These are phyloP conservation scores for Corvus cornix DNA, from an alignment of 2,113 vertebrate species.

Conservation along the genomic window DNA sequence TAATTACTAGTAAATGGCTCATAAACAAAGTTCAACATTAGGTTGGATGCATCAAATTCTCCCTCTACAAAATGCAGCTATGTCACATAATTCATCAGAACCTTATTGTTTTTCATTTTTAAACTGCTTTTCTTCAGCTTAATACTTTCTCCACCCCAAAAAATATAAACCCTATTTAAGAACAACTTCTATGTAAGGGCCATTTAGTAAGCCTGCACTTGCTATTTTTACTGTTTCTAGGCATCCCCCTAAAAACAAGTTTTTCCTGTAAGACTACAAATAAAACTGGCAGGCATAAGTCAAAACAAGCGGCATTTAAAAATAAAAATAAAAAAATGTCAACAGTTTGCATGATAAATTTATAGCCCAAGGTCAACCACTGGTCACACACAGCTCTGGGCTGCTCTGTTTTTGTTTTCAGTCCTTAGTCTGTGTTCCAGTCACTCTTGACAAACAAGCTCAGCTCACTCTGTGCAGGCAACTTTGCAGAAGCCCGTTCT, in stretches of 20 bases:
- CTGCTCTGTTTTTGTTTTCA: not conserved
- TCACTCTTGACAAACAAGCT: not conserved
- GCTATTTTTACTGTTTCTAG: not conserved
- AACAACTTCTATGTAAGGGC: not conserved
- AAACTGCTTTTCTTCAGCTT: not conserved
- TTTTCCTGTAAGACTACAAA: not conserved
- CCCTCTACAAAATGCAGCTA: not conserved
- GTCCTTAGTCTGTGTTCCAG: not conserved
- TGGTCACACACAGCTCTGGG: not conserved
- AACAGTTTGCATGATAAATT: not conserved
- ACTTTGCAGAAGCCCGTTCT: not conserved
- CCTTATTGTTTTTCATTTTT: not conserved
- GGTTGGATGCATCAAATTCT: not conserved
- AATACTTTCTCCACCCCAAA: not conserved
- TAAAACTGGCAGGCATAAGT: not conserved
- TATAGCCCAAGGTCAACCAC: not conserved
- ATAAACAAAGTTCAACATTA: not conserved
- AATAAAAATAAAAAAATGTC: not conserved
- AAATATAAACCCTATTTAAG: not conserved
- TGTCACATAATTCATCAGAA: not conserved
- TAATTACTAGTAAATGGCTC: not conserved
- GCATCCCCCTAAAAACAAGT: not conserved
- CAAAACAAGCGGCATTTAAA: not conserved
- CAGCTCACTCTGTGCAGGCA: not conserved
- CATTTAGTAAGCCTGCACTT: not conserved